Percentiles rank a stretch among this genome's conserved stretches.
Evolutionary conservation across 2,113 vertebrate genomes (phyloP).

Genomic region (Archilochus colubris): DNA sequence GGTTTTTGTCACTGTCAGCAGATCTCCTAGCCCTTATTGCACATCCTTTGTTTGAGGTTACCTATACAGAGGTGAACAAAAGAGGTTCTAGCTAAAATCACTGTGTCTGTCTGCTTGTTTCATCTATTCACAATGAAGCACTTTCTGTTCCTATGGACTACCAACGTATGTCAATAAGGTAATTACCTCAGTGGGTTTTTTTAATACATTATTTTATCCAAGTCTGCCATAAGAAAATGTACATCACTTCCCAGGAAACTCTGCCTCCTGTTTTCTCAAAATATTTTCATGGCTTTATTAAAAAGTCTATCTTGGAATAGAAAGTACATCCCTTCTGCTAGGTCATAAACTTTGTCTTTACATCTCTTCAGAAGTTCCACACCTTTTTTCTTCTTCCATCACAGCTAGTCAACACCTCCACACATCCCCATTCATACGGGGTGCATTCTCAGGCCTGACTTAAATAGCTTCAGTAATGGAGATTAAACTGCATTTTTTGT

Average conservation of each 20-base stretch:
- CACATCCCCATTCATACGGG: background rate
- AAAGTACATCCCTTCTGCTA: background rate
- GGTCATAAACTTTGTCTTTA: background rate
- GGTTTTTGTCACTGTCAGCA: conserved; percentile 28
- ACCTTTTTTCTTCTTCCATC: background rate
- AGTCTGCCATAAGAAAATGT: background rate
- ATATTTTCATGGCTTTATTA: background rate
- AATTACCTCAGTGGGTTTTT: background rate
- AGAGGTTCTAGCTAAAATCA: background rate
- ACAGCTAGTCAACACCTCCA: background rate
- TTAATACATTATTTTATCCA: background rate
- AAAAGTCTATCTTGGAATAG: background rate
- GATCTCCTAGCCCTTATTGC: background rate
- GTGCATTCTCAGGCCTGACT: background rate
- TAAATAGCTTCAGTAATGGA: background rate
- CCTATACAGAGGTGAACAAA: background rate
- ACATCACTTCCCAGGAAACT: background rate
- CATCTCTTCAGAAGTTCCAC: background rate
- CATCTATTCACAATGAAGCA: background rate
- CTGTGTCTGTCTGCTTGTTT: background rate
- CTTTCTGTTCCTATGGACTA: background rate
- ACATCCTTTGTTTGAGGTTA: background rate
- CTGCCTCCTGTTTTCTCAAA: background rate
- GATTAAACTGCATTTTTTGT: background rate
- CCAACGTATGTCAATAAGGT: background rate